Evolutionary conservation across 2,797 vertebrate species (phyloP), one percentile per base, ranked within the genome.

Genomic region (Dicrostonyx torquatus): DNA sequence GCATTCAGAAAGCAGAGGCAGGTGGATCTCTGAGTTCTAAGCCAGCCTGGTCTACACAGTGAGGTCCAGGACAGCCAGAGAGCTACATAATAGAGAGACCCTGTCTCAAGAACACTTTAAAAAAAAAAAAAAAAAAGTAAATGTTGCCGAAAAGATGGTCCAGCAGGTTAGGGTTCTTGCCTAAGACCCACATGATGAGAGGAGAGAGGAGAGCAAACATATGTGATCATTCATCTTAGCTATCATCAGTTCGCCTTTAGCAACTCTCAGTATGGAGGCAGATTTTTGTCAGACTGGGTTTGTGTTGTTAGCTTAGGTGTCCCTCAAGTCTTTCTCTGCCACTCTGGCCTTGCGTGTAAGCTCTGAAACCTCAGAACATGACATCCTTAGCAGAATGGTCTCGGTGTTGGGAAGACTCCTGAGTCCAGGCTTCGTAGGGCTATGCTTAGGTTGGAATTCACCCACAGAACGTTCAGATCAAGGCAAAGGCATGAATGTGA

Each of bases 291-390:
- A 43, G 88, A 26, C n/a, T 77, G 66, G 24, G 20, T 55, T 85
- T 70, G 88, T 77, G 34, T 66, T 75, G n/a, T 87, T 87, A 75
- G 64, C 95, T 95, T 90, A 82, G 58, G 64, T 31, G 55, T 66
- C 72, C 93, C 45, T 89, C 73, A 97, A 95, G 94, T 55, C 89
- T 91, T 93, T 94, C 26, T 87, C 92, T 90, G 91, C 29, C 89
- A 76, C 66, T 55, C 75, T 93, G 85, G 90, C 6, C 6, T 6
- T 95, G 82, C 95, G 96, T 92, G 95, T 84, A 95, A 96, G 87
- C 87, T 97, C 91, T 78, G 11, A 97, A 97, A 75, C 94, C 93
- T 97, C 91, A 89, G 96, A 97, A 95, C 76, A 89, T 90, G 50
- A 4, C 79, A 90, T 86, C 88, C 93, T 94, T 93, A 93, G 68